Evolutionary conservation across 2,113 vertebrate species (phyloP), one percentile per base, ranked within the genome.

Genomic region (Smithornis capensis): DNA sequence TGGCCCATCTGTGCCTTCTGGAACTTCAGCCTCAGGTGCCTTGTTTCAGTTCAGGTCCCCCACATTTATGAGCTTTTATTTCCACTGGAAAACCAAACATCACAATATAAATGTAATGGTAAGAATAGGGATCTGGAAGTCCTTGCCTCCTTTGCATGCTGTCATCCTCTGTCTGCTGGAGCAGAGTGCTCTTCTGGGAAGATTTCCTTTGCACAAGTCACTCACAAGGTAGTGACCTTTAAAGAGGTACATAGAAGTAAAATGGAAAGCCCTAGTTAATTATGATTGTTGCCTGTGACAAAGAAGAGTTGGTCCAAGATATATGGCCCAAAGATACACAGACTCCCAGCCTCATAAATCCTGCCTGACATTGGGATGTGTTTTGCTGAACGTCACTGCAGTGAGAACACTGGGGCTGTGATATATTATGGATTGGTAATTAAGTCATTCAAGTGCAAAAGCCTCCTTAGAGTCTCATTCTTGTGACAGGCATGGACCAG

Each of bases 1-100:
- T 97, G 98, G 19, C 98, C 99, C 8, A 37, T 99, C 40, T 99
- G 99, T 64, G 99, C 98, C 64, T 99, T 99, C 96, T 99, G 99
- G 99, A 98, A 99, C 97, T 99, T 98, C 96, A 98, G 96, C 75
- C 90, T 89, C 79, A 94, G 96, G 98, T 98, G 89, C 64, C 68
- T 55, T 70, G 31, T 69, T 63, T 85, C 45, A 35, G 4, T 57
- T 69, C 0, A 0, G 14, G 35, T 63, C 14, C 21, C 21, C 6
- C 45, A 74, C 22, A 49, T 89, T 76, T 65, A 53, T 19, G 18
- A 90, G 42, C 11, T 86, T 75, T 91, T 69, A 65, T 80, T 95
- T 86, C 29, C n/a, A 8, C 59, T 88, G 85, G 40, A 69, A 87
- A 95, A 29, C 14, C 37, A 80, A 73, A 55, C 15, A 13, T 53